Conservation (phyloP, 2,888 invertebrate genomes). For the Chesias legatella region DNA sequence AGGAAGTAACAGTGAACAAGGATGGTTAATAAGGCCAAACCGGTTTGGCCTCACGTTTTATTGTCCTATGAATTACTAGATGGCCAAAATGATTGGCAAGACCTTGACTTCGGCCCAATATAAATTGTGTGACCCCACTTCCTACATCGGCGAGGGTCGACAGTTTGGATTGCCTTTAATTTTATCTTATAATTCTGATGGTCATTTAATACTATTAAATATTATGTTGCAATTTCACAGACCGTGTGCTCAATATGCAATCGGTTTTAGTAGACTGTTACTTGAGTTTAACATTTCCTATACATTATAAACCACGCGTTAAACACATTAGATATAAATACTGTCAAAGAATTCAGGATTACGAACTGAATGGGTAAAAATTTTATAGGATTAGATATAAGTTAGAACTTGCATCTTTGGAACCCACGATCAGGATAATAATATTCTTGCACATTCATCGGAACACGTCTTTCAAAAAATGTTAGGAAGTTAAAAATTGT, state of each 20-base stretch:
- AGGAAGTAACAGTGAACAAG: constrained; percentile 28
- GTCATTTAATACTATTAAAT: constrained; percentile 24
- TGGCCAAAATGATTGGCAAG: constrained; percentile 70
- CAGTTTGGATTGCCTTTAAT: constrained; percentile 58
- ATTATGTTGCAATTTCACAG: constrained; percentile 1
- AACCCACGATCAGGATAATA: no score
- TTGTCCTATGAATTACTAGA: constrained; percentile 70
- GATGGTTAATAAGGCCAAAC: constrained; percentile 50
- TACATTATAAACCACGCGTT: no score
- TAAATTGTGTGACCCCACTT: constrained; percentile 74
- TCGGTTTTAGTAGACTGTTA: not conserved
- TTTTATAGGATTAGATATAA: no score
- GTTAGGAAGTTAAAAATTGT: no score
- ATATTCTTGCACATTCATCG: no score
- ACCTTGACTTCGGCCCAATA: constrained; percentile 75
- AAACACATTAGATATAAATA: no score
- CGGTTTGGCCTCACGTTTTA: constrained; percentile 62
- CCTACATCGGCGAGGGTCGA: constrained; percentile 67
- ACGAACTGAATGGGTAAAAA: no score
- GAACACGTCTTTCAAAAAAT: no score
- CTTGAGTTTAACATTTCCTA: no score
- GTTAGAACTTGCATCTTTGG: no score
- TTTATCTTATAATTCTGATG: constrained; percentile 46
- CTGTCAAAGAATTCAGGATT: no score
- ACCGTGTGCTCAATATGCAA: not conserved